Conservation (phyloP, 2,113 vertebrate species). For the Pangasianodon gigas region DNA sequence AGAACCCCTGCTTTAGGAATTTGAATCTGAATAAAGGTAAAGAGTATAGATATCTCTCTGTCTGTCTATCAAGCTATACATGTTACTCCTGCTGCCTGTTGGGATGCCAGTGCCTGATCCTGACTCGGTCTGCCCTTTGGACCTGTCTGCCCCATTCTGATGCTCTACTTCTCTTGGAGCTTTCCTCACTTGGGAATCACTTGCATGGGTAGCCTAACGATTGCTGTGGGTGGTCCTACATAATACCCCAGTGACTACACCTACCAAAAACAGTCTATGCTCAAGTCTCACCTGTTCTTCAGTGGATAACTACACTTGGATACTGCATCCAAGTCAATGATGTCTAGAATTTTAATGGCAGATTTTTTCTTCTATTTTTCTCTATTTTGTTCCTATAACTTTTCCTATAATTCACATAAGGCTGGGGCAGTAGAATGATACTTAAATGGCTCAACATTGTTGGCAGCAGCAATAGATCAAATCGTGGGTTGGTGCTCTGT, state of each 20-base stretch:
- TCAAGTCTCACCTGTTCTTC: neutral
- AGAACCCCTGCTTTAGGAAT: neutral
- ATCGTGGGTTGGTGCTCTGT: neutral
- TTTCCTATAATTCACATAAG: neutral
- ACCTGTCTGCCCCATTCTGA: neutral
- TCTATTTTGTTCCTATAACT: neutral
- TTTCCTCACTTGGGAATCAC: neutral
- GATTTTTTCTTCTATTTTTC: neutral
- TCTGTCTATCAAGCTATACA: neutral
- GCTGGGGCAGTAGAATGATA: neutral
- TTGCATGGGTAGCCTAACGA: neutral
- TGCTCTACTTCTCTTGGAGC: neutral
- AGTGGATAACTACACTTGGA: neutral
- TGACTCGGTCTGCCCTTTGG: neutral
- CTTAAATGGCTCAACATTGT: neutral
- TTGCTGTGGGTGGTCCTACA: neutral
- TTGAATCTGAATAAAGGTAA: neutral
- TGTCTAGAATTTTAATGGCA: neutral
- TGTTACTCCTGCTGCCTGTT: neutral
- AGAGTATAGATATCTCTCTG: neutral
- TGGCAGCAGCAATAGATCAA: neutral
- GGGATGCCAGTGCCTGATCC: neutral
- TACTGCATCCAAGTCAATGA: neutral
- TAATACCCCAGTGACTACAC: neutral
- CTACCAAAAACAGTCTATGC: neutral